Percentiles rank a stretch among this genome's conserved stretches.
Conservation (phyloP, 1,140 invertebrate species). For the Sinonovacula constricta region DNA sequence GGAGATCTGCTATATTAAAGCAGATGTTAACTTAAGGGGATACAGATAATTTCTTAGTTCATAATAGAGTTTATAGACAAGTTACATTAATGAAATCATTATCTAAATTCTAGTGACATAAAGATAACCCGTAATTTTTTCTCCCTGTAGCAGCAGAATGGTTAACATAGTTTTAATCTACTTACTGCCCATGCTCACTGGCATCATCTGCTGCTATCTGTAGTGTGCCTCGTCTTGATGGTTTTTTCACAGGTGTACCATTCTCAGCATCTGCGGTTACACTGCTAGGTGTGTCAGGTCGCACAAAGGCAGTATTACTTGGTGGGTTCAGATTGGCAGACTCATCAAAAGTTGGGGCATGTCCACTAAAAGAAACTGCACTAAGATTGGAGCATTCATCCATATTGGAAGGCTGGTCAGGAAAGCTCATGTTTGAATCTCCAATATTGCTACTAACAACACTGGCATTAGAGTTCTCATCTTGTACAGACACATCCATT, state of each 20-base stretch:
- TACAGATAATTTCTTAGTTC: too few relatives aligned
- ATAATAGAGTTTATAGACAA: too few relatives aligned
- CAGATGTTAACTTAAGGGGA: too few relatives aligned
- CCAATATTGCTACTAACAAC: conserved; percentile 25
- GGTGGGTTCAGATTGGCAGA: conserved; percentile 48
- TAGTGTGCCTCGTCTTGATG: conserved; percentile 29
- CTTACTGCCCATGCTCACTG: conserved; percentile 52
- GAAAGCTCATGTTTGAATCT: conserved; percentile 35
- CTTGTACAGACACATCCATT: conserved; percentile 3
- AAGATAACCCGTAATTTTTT: too few relatives aligned
- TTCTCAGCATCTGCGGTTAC: conserved; percentile 14
- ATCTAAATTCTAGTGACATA: too few relatives aligned
- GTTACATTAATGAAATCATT: too few relatives aligned
- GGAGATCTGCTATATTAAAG: too few relatives aligned
- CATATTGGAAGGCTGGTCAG: conserved; percentile 29
- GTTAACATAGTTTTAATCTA: not conserved
- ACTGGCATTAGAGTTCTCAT: conserved; percentile 32
- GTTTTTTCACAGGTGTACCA: conserved; percentile 30
- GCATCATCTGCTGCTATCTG: conserved; percentile 52
- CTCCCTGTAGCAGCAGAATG: too few relatives aligned
- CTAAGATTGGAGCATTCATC: conserved; percentile 31
- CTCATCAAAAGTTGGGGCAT: conserved; percentile 39
- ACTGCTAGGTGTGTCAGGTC: conserved; percentile 41
- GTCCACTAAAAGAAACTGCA: conserved; percentile 15
- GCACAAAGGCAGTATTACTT: conserved; percentile 26